phyloP scores from a whole-genome alignment of 2,888 invertebrate genomes.

The Aphodius granarius region DNA sequence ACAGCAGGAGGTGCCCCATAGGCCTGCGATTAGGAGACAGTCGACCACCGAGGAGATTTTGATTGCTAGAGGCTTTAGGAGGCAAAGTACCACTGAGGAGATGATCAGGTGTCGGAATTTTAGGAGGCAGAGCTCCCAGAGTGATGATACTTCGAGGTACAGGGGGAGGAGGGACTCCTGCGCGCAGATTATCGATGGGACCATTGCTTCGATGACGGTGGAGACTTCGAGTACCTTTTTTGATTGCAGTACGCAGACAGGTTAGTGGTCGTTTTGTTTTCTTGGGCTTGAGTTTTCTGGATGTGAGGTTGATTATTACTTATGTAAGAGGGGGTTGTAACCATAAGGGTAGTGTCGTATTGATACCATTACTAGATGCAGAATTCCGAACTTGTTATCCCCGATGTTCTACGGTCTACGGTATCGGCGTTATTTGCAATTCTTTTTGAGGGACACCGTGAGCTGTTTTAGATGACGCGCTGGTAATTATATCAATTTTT shows the following conservation, averaged over 20 bases:
- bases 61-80: slow-evolving; percentile 84
- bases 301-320: no score
- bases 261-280: slow-evolving; percentile 58
- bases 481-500: no score
- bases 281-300: no score
- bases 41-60: slow-evolving; percentile 91
- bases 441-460: no score
- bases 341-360: no score
- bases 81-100: slow-evolving; percentile 90
- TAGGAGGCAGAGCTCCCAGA: slow-evolving; percentile 86
- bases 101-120: slow-evolving; percentile 92
- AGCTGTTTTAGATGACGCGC: no score
- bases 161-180: slow-evolving; percentile 81
- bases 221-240: slow-evolving; percentile 92
- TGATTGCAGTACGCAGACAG: slow-evolving; percentile 91
- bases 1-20: slow-evolving; percentile 57
- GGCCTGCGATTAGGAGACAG: slow-evolving; percentile 80
- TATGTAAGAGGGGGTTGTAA: no score
- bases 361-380: no score
- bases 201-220: slow-evolving; percentile 89
- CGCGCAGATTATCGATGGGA: slow-evolving; percentile 89
- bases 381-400: no score
- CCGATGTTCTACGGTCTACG: no score
- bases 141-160: slow-evolving; percentile 74
- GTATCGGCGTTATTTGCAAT: no score